Evolutionary conservation across 2,888 invertebrate species (phyloP).

Genomic region (Sycophila texana): DNA sequence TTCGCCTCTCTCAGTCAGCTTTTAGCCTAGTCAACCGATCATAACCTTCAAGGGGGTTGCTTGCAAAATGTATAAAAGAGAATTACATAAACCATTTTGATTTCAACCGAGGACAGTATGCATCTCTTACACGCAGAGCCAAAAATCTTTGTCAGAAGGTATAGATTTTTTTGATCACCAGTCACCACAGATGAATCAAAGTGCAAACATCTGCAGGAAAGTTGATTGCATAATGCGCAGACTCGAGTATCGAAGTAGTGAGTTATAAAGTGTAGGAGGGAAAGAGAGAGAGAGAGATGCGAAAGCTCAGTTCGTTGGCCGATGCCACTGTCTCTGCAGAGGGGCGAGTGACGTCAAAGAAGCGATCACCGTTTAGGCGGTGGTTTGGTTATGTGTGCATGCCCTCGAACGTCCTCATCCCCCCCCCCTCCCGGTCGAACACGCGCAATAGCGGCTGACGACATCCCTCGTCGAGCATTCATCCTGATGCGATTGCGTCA

Average conservation of each 20-base stretch:
- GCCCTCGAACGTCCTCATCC: too few species aligned
- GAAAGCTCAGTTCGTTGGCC: constrained; percentile 37
- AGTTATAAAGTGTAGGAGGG: not conserved
- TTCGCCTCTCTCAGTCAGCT: not conserved
- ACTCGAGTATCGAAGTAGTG: constrained; percentile 11
- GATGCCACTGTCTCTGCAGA: constrained; percentile 1
- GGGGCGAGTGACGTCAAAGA: constrained; percentile 22
- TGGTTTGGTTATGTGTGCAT: not conserved
- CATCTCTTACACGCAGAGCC: too few species aligned
- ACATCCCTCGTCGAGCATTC: not conserved
- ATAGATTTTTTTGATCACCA: too few species aligned
- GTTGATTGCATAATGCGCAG: constrained; percentile 32
- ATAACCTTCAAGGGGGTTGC: constrained; percentile 28
- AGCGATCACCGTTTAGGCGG: constrained; percentile 8
- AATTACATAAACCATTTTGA: not conserved
- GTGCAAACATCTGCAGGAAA: not conserved
- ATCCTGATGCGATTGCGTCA: not conserved
- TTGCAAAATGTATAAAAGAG: not conserved
- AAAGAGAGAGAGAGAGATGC: not conserved
- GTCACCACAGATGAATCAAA: not conserved
- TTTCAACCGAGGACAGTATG: too few species aligned
- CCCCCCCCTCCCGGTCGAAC: not conserved
- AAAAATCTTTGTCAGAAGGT: not conserved
- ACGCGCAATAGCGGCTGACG: not conserved
- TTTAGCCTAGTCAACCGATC: not conserved